Conservation (phyloP, 2,113 vertebrate genomes). For the Sphaerodactylus townsendi region DNA sequence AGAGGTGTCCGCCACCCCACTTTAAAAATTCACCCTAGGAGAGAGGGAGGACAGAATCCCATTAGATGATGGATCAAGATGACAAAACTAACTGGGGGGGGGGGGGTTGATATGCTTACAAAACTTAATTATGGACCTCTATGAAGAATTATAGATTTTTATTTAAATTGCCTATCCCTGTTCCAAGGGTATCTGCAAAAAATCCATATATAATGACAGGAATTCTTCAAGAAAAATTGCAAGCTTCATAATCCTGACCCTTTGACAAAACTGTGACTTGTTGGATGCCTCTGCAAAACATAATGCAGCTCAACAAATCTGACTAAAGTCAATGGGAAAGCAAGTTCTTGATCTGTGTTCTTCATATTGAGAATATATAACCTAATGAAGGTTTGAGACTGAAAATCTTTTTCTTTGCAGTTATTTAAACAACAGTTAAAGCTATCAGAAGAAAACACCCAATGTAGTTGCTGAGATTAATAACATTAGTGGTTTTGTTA, state of each 20-base stretch:
- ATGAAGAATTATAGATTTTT: neutral
- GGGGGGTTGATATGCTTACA: neutral
- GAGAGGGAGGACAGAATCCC: no score
- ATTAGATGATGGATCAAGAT: no score
- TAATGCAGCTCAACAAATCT: slow-evolving; percentile 31
- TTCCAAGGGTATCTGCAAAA: neutral
- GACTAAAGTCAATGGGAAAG: slow-evolving; percentile 42
- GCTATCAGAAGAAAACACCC: neutral
- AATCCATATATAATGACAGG: neutral
- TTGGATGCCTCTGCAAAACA: slow-evolving; percentile 20
- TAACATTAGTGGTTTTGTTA: neutral
- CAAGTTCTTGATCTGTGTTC: neutral
- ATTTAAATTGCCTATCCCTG: neutral
- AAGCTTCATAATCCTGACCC: neutral
- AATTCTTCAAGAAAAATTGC: neutral
- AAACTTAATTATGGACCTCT: neutral
- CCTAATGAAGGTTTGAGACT: neutral
- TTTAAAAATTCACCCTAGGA: no score
- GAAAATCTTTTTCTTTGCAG: neutral
- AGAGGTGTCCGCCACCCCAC: no score
- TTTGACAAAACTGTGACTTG: slow-evolving; percentile 32
- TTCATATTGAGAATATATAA: neutral
- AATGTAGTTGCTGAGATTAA: neutral
- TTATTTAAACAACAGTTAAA: neutral
- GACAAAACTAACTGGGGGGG: no score